These are phyloP conservation scores for Pogonomyrmex barbatus DNA, from an alignment of 1,140 invertebrate species.

Conservation along the genomic window DNA sequence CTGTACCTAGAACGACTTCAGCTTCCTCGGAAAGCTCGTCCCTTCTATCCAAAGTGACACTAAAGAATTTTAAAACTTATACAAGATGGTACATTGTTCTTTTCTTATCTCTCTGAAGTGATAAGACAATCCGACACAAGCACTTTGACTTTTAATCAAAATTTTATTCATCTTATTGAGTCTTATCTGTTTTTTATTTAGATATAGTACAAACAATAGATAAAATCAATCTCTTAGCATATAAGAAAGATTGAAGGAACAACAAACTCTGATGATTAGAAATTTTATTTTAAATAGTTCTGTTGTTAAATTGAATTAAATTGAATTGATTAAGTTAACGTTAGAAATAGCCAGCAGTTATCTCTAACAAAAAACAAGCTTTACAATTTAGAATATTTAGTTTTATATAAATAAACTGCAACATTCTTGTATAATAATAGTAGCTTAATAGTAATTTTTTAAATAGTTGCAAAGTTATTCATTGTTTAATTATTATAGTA, in stretches of 20 bases:
- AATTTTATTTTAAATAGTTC: not conserved
- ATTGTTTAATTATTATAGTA: not conserved
- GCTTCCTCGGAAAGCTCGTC: constrained; percentile 80
- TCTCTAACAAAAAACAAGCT: not conserved
- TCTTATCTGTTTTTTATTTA: too few relatives aligned
- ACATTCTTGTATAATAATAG: not conserved
- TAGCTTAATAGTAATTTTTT: not conserved
- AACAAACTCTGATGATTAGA: not conserved
- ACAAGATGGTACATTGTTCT: constrained; percentile 72
- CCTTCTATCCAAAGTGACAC: constrained; percentile 78
- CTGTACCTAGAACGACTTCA: constrained; percentile 42
- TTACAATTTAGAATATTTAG: not conserved
- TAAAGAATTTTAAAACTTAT: constrained; percentile 58
- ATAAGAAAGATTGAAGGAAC: not conserved
- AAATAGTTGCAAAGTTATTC: not conserved
- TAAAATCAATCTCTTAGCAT: not conserved
- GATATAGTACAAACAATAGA: too few relatives aligned
- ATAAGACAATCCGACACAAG: not conserved
- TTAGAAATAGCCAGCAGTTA: too few relatives aligned
- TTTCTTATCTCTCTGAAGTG: not conserved
- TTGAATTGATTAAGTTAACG: not conserved
- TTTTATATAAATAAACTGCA: not conserved
- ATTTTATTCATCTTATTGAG: too few relatives aligned
- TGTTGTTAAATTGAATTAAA: not conserved
- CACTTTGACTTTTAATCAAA: too few relatives aligned